These are phyloP conservation scores for Catamblyrhynchus diadema DNA, from an alignment of 2,797 vertebrate species.

Conservation along the genomic window DNA sequence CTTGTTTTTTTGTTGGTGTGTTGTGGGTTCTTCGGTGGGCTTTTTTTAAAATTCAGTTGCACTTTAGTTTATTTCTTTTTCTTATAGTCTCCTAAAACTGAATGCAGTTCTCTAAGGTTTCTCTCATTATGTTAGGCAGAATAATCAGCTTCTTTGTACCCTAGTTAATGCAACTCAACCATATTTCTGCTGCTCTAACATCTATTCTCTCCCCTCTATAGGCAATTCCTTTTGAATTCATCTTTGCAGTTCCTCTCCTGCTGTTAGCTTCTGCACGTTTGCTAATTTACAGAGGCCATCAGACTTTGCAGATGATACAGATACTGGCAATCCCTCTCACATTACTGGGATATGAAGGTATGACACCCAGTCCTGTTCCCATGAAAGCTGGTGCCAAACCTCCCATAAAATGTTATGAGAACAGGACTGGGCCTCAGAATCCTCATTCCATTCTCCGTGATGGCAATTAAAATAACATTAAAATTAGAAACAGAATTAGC, in stretches of 20 bases:
- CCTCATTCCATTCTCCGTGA: neutral
- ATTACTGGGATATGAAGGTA: neutral
- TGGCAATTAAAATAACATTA: conserved; percentile 10
- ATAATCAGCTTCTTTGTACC: neutral
- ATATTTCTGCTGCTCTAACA: neutral
- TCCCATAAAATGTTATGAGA: conserved; percentile 6
- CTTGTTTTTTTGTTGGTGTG: neutral
- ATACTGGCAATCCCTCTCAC: neutral
- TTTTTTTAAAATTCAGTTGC: neutral
- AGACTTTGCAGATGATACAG: neutral
- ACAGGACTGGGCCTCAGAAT: neutral
- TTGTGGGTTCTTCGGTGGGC: neutral
- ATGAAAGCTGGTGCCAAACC: neutral
- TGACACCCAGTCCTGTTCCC: neutral
- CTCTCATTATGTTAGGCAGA: neutral
- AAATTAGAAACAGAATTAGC: neutral
- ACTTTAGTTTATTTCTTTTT: neutral
- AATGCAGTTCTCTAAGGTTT: neutral
- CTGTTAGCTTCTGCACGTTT: neutral
- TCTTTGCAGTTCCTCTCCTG: neutral
- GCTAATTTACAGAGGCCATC: neutral
- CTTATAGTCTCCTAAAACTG: neutral
- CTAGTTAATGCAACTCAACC: neutral
- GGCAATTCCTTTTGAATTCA: neutral
- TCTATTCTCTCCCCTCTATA: neutral